Conservation (phyloP, 2,888 invertebrate species). For the Pecten maximus region DNA sequence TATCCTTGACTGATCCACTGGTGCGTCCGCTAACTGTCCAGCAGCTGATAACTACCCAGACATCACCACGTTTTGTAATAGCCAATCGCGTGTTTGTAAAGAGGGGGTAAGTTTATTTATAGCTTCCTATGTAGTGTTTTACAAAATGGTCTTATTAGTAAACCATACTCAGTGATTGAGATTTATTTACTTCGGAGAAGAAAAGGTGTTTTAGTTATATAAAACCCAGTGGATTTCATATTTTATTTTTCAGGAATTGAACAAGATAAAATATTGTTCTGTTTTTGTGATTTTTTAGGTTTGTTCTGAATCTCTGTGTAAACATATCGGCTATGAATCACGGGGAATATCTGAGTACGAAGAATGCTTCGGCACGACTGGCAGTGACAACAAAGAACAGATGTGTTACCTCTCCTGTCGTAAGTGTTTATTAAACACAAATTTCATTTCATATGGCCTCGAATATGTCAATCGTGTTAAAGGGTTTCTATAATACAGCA, state of each 20-base stretch:
- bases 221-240: too few species aligned
- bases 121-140: too few species aligned
- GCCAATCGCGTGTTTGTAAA: slow-evolving; percentile 96
- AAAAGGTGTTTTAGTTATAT: too few species aligned
- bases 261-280: too few species aligned
- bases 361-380: slow-evolving; percentile 94
- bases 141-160: too few species aligned
- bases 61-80: slow-evolving; percentile 94
- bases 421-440: slow-evolving; percentile 65
- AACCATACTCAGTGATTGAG: too few species aligned
- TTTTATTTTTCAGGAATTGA: too few species aligned
- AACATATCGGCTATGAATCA: slow-evolving; percentile 89
- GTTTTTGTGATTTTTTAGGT: slow-evolving; percentile 85
- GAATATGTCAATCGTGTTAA: too few species aligned
- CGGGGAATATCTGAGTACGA: slow-evolving; percentile 84
- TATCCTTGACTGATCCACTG: slow-evolving; percentile 72
- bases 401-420: slow-evolving; percentile 97
- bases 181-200: too few species aligned
- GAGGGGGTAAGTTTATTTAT: slow-evolving; percentile 90
- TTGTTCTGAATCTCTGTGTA: slow-evolving; percentile 96
- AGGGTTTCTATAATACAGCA: not conserved
- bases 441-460: too few species aligned
- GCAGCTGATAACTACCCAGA: slow-evolving; percentile 91
- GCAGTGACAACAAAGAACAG: slow-evolving; percentile 85
- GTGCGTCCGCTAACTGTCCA: slow-evolving; percentile 92